Base-by-base conservation (phyloP, 2,888 invertebrate species). In the Clistopyga incitator region DNA sequence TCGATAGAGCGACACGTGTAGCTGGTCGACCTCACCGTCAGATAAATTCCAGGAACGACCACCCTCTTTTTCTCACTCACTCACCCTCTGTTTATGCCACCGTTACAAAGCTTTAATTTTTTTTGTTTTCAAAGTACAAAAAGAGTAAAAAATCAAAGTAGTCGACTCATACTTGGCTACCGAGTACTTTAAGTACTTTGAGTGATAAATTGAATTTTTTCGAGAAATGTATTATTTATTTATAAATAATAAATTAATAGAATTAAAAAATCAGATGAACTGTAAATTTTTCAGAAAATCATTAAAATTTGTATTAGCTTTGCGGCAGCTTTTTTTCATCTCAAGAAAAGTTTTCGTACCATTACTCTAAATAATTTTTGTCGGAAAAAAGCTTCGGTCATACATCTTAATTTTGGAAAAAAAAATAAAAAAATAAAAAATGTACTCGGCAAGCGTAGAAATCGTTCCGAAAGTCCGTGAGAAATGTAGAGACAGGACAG, bases 1-100 rank as follows among this genome's bases (percentile, higher is more conserved):
- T 84, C 84, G 82, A 82, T 82, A 65, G 38, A 76, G 76, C 81
- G 75, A 82, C 84, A 79, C 82, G 61, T 82, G 78, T 75, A 81
- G 75, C 59, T 38, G 50, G 75, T 52, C 64, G 25, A 59, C 75
- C 82, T 52, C 47, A 20, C 50, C 42, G 64, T 78, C 50, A 75
- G 70, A 81, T 65, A 38, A 70, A 78, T 81, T 78, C 52, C 50
- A 23, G 61, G 18, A 34, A 45, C 25, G 65, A 29, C n/a, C 10
- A 67, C 11, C 54, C 64, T 65, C 42, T 42, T 45, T 42, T 67
- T 67, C 67, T 13, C 15, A 13, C 45, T 52, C 64, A 47, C 29
- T 59, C 20, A 29, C 15, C 15, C 50, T 20, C 29, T 18, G n/a
- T 18, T 42, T 56, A 47, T 23, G 15, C 56, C 15, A 23, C 56